Percentiles rank a stretch among this genome's conserved stretches.
Evolutionary conservation across 2,797 vertebrate species (phyloP).

Genomic region (Delichon dasypus): DNA sequence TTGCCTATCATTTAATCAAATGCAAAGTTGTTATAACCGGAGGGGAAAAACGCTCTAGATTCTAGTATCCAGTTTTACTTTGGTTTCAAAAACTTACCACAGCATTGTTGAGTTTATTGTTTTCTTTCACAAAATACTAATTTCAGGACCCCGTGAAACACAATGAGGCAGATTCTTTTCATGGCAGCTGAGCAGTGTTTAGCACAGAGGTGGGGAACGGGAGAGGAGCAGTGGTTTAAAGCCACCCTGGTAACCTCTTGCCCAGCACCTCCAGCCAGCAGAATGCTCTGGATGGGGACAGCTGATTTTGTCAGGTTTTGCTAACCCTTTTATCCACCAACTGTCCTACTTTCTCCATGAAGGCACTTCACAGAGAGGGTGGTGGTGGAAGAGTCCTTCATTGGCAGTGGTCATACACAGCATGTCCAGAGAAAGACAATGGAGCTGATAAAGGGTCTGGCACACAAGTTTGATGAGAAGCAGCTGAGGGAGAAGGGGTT

Average conservation of each 20-base stretch:
- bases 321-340: not conserved
- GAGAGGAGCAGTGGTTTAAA: not conserved
- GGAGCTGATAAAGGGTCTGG: not conserved
- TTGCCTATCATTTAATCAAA: slow-evolving; percentile 59
- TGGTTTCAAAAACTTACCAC: slow-evolving; percentile 50
- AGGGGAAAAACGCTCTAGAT: slow-evolving; percentile 54
- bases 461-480: not conserved
- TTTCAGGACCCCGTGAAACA: slow-evolving; percentile 14
- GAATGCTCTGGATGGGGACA: not conserved
- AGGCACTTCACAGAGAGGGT: not conserved
- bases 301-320: not conserved
- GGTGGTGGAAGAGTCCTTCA: not conserved
- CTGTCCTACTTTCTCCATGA: not conserved
- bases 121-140: slow-evolving; percentile 50
- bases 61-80: slow-evolving; percentile 45
- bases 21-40: slow-evolving; percentile 52
- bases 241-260: not conserved
- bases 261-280: not conserved
- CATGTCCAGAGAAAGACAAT: not conserved
- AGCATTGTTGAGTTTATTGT: slow-evolving; percentile 49
- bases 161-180: slow-evolving; percentile 20
- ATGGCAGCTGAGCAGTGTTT: not conserved
- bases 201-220: not conserved
- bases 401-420: not conserved
- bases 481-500: not conserved